phyloP scores from a whole-genome alignment of 1,140 invertebrate genomes.

The Meloidogyne hapla region DNA sequence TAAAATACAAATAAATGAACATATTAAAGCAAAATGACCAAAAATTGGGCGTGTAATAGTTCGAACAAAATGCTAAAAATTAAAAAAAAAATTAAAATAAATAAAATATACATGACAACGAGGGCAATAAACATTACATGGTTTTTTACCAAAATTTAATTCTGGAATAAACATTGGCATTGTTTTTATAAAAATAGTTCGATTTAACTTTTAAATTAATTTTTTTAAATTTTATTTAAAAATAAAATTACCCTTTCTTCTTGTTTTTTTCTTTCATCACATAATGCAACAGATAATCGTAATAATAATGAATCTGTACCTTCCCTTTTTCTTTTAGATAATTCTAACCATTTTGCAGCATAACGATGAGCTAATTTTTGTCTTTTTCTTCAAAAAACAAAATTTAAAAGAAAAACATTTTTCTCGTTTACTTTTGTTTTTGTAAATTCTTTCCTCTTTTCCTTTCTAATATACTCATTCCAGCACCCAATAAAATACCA shows the following conservation, averaged over 20 bases:
- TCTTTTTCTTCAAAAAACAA: constrained; percentile 32
- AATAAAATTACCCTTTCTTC: not conserved
- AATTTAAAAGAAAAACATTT: not conserved
- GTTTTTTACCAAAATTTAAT: constrained; percentile 46
- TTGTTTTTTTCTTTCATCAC: constrained; percentile 1
- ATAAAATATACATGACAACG: constrained; percentile 46
- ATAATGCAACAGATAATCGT: not conserved
- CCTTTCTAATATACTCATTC: constrained; percentile 56
- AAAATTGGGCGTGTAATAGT: constrained; percentile 45
- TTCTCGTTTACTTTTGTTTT: constrained; percentile 17
- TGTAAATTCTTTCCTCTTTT: constrained; percentile 43
- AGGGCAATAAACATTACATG: constrained; percentile 50
- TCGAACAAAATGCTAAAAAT: constrained; percentile 47
- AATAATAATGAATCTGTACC: constrained; percentile 17
- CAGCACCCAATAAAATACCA: constrained; percentile 51
- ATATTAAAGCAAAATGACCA: constrained; percentile 52
- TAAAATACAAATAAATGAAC: constrained; percentile 47
- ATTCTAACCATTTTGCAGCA: constrained; percentile 39
- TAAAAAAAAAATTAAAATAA: not conserved
- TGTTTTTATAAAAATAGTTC: not conserved
- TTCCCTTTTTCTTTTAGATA: constrained; percentile 7
- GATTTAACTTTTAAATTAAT: not conserved
- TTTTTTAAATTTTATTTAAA: not conserved
- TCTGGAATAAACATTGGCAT: constrained; percentile 41
- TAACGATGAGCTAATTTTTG: constrained; percentile 44